A percentile compares a stretch with the other conserved stretches of the same genome.
These are phyloP conservation scores for Brachyptera putata DNA, from an alignment of 2,888 invertebrate genomes.

Conservation along the genomic window DNA sequence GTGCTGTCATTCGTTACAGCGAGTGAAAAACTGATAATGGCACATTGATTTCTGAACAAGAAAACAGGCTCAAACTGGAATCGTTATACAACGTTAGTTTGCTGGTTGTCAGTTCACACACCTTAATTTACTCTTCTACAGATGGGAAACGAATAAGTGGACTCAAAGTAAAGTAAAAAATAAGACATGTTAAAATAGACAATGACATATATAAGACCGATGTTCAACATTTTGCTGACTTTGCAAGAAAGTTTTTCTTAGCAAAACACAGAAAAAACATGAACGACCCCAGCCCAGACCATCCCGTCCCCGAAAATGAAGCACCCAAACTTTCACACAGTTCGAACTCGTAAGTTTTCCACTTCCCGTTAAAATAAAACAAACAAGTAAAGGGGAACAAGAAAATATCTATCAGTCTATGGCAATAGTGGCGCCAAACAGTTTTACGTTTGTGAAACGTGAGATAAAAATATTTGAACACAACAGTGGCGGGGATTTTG, in stretches of 20 bases:
- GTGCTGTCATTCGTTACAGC: too few species aligned
- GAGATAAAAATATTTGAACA: too few species aligned
- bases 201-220: constrained; percentile 19
- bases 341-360: constrained; percentile 16
- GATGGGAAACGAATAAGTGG: too few species aligned
- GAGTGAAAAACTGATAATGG: too few species aligned
- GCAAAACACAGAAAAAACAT: constrained; percentile 12
- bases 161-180: constrained; percentile 6
- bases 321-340: constrained; percentile 16
- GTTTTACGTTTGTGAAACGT: background rate
- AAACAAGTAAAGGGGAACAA: constrained; percentile 3
- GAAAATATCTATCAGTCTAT: constrained; percentile 14
- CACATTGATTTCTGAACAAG: too few species aligned
- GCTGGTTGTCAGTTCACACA: too few species aligned
- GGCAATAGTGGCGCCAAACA: background rate
- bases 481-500: too few species aligned
- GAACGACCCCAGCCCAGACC: too few species aligned
- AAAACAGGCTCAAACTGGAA: too few species aligned
- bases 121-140: background rate
- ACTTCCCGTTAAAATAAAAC: constrained; percentile 20
- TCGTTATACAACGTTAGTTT: background rate
- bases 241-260: constrained; percentile 8
- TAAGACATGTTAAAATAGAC: constrained; percentile 9
- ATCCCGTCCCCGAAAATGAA: constrained; percentile 15
- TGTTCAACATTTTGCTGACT: constrained; percentile 16